phyloP scores from a whole-genome alignment of 1,140 invertebrate genomes.

The Anagrus nilaparvatae region DNA sequence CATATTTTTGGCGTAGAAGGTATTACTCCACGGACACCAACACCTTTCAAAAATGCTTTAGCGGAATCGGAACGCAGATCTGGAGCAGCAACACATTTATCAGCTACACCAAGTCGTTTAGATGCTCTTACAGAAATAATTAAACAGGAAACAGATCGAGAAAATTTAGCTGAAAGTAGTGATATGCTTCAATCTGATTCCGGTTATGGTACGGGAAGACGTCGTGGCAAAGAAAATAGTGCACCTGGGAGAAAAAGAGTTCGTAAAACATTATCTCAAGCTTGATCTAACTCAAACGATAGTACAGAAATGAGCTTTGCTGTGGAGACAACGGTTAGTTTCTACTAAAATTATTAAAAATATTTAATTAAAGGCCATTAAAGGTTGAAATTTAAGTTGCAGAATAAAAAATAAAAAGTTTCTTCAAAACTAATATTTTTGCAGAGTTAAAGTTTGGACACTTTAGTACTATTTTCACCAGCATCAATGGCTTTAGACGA shows the following conservation, averaged over 20 bases:
- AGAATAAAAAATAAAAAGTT: too few species aligned
- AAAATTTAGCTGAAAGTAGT: constrained; percentile 36
- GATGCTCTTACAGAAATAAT: constrained; percentile 83
- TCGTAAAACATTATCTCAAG: constrained; percentile 60
- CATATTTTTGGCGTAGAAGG: constrained; percentile 30
- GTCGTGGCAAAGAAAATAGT: constrained; percentile 58
- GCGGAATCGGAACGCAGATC: constrained; percentile 75
- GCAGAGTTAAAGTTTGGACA: constrained; percentile 76
- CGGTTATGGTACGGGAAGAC: constrained; percentile 46
- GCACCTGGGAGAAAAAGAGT: constrained; percentile 53
- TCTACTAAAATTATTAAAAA: constrained; percentile 9
- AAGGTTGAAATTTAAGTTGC: too few species aligned
- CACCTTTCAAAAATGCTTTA: constrained; percentile 83
- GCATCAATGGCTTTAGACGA: constrained; percentile 61
- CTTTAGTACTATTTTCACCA: constrained; percentile 73
- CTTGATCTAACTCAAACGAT: constrained; percentile 54
- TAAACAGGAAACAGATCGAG: constrained; percentile 54
- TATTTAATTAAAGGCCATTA: too few species aligned
- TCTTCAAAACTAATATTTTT: constrained; percentile 26
- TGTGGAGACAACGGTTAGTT: constrained; percentile 66
- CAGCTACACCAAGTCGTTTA: constrained; percentile 66
- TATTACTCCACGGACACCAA: constrained; percentile 68
- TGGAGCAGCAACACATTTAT: constrained; percentile 52
- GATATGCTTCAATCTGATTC: constrained; percentile 44
- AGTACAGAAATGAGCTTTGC: constrained; percentile 52